phyloP scores from a whole-genome alignment of 2,888 invertebrate species.

The Hydrotaea cyrtoneurina region DNA sequence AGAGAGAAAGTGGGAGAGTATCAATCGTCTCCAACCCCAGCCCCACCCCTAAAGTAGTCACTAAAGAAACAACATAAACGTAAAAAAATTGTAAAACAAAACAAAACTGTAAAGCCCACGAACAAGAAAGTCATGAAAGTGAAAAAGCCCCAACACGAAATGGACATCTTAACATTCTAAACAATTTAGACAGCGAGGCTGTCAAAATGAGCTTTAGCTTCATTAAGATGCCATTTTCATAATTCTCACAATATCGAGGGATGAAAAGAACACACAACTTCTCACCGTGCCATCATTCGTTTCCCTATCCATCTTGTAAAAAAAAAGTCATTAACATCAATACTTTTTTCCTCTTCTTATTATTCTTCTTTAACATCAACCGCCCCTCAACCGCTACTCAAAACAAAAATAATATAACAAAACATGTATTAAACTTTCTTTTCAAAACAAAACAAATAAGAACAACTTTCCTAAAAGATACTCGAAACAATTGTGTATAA shows the following conservation, averaged over 20 bases:
- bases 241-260: background rate
- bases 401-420: too few relatives aligned
- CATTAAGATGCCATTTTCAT: background rate
- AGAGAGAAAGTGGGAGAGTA: background rate
- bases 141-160: background rate
- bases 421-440: too few relatives aligned
- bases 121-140: slow-evolving; percentile 8
- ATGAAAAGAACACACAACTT: background rate
- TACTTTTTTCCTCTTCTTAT: slow-evolving; percentile 7
- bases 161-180: slow-evolving; percentile 31
- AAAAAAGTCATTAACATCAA: slow-evolving; percentile 15
- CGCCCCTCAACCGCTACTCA: too few relatives aligned
- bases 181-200: slow-evolving; percentile 66
- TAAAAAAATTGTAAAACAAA: slow-evolving; percentile 31
- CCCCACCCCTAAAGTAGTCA: slow-evolving; percentile 49
- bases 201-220: slow-evolving; percentile 54
- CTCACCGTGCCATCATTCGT: slow-evolving; percentile 14
- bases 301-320: background rate
- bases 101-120: background rate
- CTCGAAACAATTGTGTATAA: slow-evolving; percentile 49
- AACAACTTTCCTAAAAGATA: slow-evolving; percentile 47
- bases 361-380: background rate
- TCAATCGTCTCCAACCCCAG: background rate
- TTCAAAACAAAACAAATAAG: background rate
- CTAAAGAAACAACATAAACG: slow-evolving; percentile 33